These are phyloP conservation scores for Melanophora roralis DNA, from an alignment of 2,888 invertebrate species.

Conservation along the genomic window DNA sequence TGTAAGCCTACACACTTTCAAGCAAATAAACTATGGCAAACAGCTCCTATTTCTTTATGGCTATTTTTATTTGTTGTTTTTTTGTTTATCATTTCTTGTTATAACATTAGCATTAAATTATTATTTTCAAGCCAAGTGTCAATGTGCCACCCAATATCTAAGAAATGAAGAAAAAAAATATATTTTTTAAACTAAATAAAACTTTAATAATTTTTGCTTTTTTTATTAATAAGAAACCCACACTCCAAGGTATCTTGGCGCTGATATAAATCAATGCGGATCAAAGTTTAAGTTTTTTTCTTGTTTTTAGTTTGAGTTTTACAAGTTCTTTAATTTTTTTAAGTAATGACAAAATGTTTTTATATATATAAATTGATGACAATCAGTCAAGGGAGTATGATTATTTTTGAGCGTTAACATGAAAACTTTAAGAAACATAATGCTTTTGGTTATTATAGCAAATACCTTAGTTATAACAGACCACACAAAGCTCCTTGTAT, in stretches of 20 bases:
- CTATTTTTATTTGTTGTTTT: not conserved
- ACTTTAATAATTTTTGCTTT: slow-evolving; percentile 24
- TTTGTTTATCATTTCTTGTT: slow-evolving; percentile 17
- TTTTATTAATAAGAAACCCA: slow-evolving; percentile 42
- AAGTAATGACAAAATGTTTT: slow-evolving; percentile 42
- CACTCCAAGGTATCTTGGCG: slow-evolving; percentile 36
- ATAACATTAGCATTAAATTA: slow-evolving; percentile 27
- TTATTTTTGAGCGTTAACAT: too few species aligned
- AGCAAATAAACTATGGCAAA: not conserved
- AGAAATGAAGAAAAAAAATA: not conserved
- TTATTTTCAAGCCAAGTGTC: slow-evolving; percentile 44
- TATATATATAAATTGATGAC: slow-evolving; percentile 7
- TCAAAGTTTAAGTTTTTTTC: not conserved
- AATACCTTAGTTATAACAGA: too few species aligned
- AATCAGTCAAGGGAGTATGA: slow-evolving; percentile 7
- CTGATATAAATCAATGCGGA: slow-evolving; percentile 33
- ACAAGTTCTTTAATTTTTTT: not conserved
- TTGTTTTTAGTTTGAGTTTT: slow-evolving; percentile 9
- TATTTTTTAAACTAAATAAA: slow-evolving; percentile 22
- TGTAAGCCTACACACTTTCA: slow-evolving; percentile 41
- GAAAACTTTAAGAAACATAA: too few species aligned
- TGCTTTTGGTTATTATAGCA: too few species aligned
- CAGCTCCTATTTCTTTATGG: slow-evolving; percentile 16
- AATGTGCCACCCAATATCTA: slow-evolving; percentile 41
- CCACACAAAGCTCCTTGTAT: too few species aligned